A percentile compares a stretch with the other conserved stretches of the same genome.
Conservation (phyloP, 2,797 vertebrate genomes). For the Discoglossus pictus region DNA sequence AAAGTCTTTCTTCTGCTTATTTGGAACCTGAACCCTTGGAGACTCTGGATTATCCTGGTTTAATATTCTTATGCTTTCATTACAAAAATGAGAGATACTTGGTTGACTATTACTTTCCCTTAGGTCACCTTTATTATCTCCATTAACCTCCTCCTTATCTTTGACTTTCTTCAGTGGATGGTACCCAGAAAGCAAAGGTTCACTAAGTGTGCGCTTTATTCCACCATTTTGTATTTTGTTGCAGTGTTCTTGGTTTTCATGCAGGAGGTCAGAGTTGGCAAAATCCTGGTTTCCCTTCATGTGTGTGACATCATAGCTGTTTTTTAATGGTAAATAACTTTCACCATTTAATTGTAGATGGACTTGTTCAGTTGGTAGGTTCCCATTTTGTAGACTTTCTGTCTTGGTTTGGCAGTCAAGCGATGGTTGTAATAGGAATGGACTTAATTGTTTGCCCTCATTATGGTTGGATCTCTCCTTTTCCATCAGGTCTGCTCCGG, state of each 20-base stretch:
- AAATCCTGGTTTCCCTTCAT: conserved; percentile 76
- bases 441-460: conserved; percentile 89
- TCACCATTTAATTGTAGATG: conserved; percentile 79
- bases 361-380: conserved; percentile 72
- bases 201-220: conserved; percentile 80
- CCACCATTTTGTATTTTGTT: conserved; percentile 84
- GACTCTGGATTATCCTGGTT: conserved; percentile 65
- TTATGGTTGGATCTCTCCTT: conserved; percentile 90
- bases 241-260: conserved; percentile 73
- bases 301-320: conserved; percentile 66
- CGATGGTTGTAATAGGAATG: conserved; percentile 78
- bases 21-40: conserved; percentile 62
- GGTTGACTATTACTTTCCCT: conserved; percentile 61
- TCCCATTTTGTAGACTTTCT: conserved; percentile 86
- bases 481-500: conserved; percentile 98
- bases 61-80: conserved; percentile 54
- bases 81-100: conserved; percentile 58
- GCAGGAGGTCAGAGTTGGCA: conserved; percentile 70
- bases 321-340: conserved; percentile 75
- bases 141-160: conserved; percentile 75
- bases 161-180: conserved; percentile 82
- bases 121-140: conserved; percentile 62
- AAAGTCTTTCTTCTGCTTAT: conserved; percentile 73
- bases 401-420: conserved; percentile 72
- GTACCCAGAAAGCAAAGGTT: conserved; percentile 77